Base-by-base conservation (phyloP, 2,797 vertebrate species). In the Selene dorsalis region DNA sequence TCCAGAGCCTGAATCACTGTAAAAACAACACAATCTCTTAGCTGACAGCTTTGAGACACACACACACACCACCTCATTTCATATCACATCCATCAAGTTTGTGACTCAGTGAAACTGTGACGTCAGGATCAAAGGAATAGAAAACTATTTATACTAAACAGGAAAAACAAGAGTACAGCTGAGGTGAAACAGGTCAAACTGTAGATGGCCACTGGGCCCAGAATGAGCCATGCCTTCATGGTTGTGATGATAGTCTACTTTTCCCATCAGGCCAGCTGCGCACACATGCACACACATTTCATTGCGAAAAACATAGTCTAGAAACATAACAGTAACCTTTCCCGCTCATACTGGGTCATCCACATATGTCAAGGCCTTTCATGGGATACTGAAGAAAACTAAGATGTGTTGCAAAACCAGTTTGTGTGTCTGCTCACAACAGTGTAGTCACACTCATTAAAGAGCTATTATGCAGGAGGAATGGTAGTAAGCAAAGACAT, bases 81-180 rank as follows among this genome's bases (percentile, higher is more conserved):
- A 20, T 8, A 60, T 56, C 17, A 18, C 2, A 11, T 32, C 14
- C 13, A 13, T 57, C 30, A 39, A 12, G 47, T 61, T 0, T 56
- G 35, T 67, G 50, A 22, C 57, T 50, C 8, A 35, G 18, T 18
- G 53, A 80, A 84, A 81, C 75, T 53, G n/a, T 68, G 75, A 73
- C 30, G 4, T 18, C 1, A 35, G n/a, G 8, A 41, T 38, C 2
- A 0, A n/a, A 14, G 39, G 18, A 38, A 45, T 39, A 17, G 3
- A n/a, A 24, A 48, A 32, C 65, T 62, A 69, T 77, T 6, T 35
- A 35, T 53, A 48, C 20, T 16, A 26, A 75, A 84, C 86, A 16
- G 65, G 86, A 86, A 81, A 77, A 87, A 84, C 83, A 57, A 47
- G 84, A 67, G 6, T 4, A 30, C 75, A 80, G 71, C 69, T 69